Percentiles rank a stretch among this genome's conserved stretches.
Conservation (phyloP, 2,888 invertebrate genomes). For the Drosophila acutilabella region DNA sequence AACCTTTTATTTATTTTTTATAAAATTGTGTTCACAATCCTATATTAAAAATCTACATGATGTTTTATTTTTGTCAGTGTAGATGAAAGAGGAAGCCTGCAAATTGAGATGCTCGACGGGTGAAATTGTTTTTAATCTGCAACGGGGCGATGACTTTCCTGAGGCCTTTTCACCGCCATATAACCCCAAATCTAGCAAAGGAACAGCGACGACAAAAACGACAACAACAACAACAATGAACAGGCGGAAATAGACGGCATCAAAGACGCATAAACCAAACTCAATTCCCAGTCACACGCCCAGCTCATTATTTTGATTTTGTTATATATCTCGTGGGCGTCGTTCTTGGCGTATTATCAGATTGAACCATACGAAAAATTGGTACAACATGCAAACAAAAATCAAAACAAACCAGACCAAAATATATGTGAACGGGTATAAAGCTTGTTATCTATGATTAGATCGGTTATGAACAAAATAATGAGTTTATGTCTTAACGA, state of each 20-base stretch:
- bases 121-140: conserved; percentile 72
- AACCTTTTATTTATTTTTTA: too few relatives aligned
- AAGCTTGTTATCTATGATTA: not conserved
- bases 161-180: conserved; percentile 58
- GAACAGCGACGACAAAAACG: conserved; percentile 2
- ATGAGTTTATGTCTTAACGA: not conserved
- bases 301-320: conserved; percentile 62
- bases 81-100: conserved; percentile 61
- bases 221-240: conserved; percentile 8
- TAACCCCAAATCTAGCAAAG: conserved; percentile 30
- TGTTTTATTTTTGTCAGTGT: too few relatives aligned
- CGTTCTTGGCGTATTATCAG: conserved; percentile 30
- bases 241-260: conserved; percentile 15
- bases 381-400: not conserved
- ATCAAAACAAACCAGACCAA: not conserved
- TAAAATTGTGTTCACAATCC: too few relatives aligned
- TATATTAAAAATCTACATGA: too few relatives aligned
- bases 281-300: conserved; percentile 48
- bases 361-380: conserved; percentile 17
- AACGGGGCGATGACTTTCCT: conserved; percentile 54
- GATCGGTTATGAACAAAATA: not conserved
- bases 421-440: conserved; percentile 5
- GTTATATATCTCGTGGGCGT: conserved; percentile 44
- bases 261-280: conserved; percentile 31
- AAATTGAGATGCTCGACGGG: conserved; percentile 72